Conservation (phyloP, 2,113 vertebrate species). For the Ranitomeya imitator region DNA sequence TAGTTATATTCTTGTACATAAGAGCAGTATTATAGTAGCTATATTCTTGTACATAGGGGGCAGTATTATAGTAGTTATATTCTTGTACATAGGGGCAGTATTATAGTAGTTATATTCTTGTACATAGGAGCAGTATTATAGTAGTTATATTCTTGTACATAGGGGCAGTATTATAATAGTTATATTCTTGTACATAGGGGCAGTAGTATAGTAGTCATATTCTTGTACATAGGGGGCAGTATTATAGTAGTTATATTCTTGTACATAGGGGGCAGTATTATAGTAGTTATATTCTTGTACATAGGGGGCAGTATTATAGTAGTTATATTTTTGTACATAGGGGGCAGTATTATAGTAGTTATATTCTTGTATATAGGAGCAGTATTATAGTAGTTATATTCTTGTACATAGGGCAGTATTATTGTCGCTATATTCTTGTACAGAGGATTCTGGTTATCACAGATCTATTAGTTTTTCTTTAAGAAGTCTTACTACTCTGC, state of each 20-base stretch:
- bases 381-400: constrained; percentile 15
- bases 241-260: constrained; percentile 22
- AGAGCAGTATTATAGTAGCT: background rate
- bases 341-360: constrained; percentile 2
- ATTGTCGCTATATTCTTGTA: constrained; percentile 4
- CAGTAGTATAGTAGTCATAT: constrained; percentile 13
- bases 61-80: background rate
- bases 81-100: background rate
- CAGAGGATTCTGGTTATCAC: background rate
- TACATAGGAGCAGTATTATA: background rate
- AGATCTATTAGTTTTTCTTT: too few relatives aligned
- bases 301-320: constrained; percentile 4
- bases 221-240: constrained; percentile 6
- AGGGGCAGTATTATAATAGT: background rate
- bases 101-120: constrained; percentile 7
- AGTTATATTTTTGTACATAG: constrained; percentile 9
- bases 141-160: background rate
- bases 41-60: background rate
- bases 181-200: background rate
- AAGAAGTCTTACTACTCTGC: too few relatives aligned
- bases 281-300: constrained; percentile 6
- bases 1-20: background rate
- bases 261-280: constrained; percentile 5
- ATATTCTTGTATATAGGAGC: background rate
- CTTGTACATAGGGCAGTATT: constrained; percentile 7